Evolutionary conservation across 2,113 vertebrate species (phyloP).

Genomic region (Tachysurus vachellii): DNA sequence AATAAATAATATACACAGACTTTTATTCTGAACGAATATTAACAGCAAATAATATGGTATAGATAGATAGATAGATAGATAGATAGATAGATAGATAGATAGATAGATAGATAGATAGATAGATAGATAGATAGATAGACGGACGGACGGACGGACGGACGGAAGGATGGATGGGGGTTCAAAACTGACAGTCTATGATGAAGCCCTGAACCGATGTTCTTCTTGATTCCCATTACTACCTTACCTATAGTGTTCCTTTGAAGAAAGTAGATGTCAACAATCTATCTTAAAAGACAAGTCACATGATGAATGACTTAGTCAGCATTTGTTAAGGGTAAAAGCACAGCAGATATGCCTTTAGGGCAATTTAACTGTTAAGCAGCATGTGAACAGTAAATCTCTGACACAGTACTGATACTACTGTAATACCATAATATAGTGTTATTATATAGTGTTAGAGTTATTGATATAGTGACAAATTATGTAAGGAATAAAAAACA

Average conservation of each 20-base stretch:
- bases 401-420: background rate
- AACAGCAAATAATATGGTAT: background rate
- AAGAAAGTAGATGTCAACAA: conserved; percentile 73
- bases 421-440: conserved; percentile 1
- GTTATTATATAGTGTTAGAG: background rate
- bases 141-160: too few relatives aligned
- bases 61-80: background rate
- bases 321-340: conserved; percentile 48
- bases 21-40: background rate
- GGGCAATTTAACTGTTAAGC: conserved; percentile 2
- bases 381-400: background rate
- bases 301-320: conserved; percentile 13
- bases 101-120: conserved; percentile 53
- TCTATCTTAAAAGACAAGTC: conserved; percentile 73
- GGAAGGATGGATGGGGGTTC: conserved; percentile 55
- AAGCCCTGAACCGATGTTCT: conserved; percentile 73
- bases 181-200: conserved; percentile 69
- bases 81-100: background rate
- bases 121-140: background rate
- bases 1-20: background rate
- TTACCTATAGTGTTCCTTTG: conserved; percentile 71
- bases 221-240: conserved; percentile 69
- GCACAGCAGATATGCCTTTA: conserved; percentile 33
- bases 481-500: background rate
- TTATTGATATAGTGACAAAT: background rate